A percentile compares a stretch with the other conserved stretches of the same genome.
Evolutionary conservation across 2,888 invertebrate genomes (phyloP).

Genomic region (Apotomis capreana): DNA sequence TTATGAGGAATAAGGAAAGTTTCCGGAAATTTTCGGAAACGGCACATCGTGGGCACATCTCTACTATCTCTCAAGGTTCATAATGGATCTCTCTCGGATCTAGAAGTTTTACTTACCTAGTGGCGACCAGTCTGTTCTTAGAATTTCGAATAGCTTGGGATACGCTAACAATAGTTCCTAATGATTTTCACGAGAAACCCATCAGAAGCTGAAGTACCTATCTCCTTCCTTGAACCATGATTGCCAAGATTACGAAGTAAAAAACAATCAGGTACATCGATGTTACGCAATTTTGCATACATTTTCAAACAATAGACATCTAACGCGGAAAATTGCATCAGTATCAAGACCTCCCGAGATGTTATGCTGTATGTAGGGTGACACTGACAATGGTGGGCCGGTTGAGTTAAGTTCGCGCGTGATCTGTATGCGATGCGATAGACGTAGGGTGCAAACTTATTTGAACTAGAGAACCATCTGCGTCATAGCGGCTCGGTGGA

Average conservation of each 20-base stretch:
- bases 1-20: no score
- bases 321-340: slow-evolving; percentile 40
- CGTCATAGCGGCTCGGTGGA: neutral
- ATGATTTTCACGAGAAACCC: slow-evolving; percentile 13
- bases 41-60: no score
- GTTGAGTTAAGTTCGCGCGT: slow-evolving; percentile 37
- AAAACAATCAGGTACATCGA: slow-evolving; percentile 11
- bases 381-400: slow-evolving; percentile 55
- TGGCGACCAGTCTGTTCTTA: neutral
- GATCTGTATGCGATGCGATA: slow-evolving; percentile 48
- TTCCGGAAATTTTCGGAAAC: no score
- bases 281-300: slow-evolving; percentile 21
- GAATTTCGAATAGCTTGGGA: neutral
- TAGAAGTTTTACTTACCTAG: neutral
- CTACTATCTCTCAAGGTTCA: no score
- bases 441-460: slow-evolving; percentile 50
- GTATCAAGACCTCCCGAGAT: slow-evolving; percentile 49
- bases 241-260: slow-evolving; percentile 2
- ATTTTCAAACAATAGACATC: slow-evolving; percentile 22
- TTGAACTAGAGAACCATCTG: neutral
- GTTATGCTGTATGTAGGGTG: slow-evolving; percentile 61
- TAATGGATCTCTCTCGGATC: no score
- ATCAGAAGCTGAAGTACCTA: neutral
- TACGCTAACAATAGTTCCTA: neutral
- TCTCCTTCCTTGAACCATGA: slow-evolving; percentile 8